These are phyloP conservation scores for Rafetus swinhoei DNA, from an alignment of 2,113 vertebrate species.

Conservation along the genomic window DNA sequence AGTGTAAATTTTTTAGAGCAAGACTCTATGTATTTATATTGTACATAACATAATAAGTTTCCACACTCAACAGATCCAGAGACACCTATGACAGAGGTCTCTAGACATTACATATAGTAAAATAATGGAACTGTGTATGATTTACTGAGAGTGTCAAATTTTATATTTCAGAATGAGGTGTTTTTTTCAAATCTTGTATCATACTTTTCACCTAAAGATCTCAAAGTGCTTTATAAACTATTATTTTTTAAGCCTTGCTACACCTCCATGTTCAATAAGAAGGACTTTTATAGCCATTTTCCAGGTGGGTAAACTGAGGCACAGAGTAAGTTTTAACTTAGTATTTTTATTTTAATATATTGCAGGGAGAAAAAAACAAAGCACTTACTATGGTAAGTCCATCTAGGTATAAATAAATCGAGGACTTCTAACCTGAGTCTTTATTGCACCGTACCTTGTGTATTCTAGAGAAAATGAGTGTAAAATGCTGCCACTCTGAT, in stretches of 20 bases:
- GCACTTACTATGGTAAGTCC: background rate
- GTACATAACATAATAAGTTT: background rate
- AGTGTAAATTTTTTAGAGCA: background rate
- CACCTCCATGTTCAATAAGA: background rate
- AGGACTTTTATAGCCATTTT: background rate
- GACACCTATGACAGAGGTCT: background rate
- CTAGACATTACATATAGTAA: background rate
- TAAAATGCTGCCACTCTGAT: background rate
- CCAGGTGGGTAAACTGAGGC: background rate
- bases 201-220: background rate
- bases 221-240: background rate
- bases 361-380: background rate
- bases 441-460: background rate
- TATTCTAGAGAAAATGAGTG: background rate
- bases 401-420: background rate
- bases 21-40: background rate
- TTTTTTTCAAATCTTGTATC: background rate
- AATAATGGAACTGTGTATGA: background rate
- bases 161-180: background rate
- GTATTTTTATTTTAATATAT: background rate
- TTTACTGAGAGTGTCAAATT: background rate
- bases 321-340: background rate
- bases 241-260: background rate
- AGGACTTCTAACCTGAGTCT: background rate
- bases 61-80: background rate